Evolutionary conservation across 92 coral and sea anemone species (phyloP).

Genomic region (Porites cylindrica): DNA sequence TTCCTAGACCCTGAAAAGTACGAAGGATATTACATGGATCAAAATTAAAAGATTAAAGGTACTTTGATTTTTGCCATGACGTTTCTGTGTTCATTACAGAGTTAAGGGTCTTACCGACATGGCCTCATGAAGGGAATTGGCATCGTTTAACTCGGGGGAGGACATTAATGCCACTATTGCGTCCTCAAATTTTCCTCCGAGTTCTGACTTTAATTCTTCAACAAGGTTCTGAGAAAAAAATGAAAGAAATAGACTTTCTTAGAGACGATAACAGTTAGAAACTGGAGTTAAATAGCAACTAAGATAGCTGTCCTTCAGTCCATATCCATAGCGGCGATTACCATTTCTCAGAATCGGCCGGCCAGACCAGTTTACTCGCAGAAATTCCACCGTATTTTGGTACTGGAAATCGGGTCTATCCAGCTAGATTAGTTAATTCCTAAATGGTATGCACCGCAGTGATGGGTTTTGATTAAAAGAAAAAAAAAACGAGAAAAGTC

Average conservation of each 20-base stretch:
- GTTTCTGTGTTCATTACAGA: no score
- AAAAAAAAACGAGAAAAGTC: no score
- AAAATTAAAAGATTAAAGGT: neutral
- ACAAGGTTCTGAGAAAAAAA: conserved; percentile 68
- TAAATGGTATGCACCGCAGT: no score
- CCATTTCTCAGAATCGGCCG: no score
- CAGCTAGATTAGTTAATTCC: no score
- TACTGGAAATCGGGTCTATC: no score
- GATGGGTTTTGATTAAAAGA: no score
- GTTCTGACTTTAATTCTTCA: conserved; percentile 88
- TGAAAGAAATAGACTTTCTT: neutral
- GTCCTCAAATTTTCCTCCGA: conserved; percentile 84
- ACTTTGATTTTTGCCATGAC: neutral
- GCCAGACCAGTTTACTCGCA: no score
- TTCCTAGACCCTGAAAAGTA: conserved; percentile 78
- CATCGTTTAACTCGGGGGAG: conserved; percentile 71
- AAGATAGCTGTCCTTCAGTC: no score
- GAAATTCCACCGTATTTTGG: no score
- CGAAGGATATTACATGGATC: neutral
- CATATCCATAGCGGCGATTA: no score
- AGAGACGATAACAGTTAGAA: neutral
- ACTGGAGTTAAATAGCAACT: no score
- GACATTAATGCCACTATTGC: conserved; percentile 78
- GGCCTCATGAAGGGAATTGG: conserved; percentile 74
- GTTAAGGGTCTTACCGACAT: conserved; percentile 69